These are phyloP conservation scores for rabbit (Oryctolagus cuniculus) DNA, from an alignment of 2,113 vertebrate species.

Conservation along the genomic window DNA sequence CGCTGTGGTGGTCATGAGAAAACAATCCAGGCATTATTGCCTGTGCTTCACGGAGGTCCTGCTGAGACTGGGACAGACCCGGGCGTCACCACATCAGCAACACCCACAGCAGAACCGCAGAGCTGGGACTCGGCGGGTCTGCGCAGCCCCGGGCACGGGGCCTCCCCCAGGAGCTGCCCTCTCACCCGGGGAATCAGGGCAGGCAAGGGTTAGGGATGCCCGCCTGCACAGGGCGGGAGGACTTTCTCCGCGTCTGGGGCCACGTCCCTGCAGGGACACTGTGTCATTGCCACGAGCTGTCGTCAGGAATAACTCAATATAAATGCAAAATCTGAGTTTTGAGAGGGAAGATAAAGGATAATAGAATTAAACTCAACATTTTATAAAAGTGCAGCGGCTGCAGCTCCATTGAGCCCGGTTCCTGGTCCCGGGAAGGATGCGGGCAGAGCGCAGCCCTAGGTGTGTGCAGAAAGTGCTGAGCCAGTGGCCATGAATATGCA, in stretches of 20 bases:
- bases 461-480: conserved; percentile 61
- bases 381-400: neutral
- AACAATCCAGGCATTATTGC: accelerated
- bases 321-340: neutral
- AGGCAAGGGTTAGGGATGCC: accelerated
- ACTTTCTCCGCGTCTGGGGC: accelerated
- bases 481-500: conserved; percentile 30
- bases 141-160: accelerated
- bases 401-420: neutral
- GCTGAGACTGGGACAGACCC: neutral
- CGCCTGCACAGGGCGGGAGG: accelerated
- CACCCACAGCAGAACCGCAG: neutral
- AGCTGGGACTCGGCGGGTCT: accelerated
- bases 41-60: neutral
- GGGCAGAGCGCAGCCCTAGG: neutral
- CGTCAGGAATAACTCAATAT: neutral
- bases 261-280: neutral
- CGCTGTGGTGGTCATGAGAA: neutral
- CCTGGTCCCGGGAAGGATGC: neutral
- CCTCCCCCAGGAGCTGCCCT: accelerated
- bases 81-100: neutral
- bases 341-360: neutral
- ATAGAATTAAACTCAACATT: conserved; percentile 11
- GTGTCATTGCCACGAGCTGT: neutral
- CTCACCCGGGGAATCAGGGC: neutral